Conservation (phyloP, 2,797 vertebrate species). For the Xerus rutilus region DNA sequence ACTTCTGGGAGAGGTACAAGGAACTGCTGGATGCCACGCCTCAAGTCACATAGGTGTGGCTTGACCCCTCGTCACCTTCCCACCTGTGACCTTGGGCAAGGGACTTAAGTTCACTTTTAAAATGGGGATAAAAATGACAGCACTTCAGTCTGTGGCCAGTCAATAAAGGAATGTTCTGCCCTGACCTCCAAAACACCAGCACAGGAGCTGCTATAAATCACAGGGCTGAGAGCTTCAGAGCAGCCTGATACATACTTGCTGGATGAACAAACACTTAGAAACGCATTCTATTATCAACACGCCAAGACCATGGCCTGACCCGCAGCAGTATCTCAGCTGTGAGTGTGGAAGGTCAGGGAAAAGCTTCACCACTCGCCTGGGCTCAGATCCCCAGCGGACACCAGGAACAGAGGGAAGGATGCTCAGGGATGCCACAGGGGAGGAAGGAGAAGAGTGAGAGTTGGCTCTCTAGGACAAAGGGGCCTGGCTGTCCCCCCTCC, state of each 20-base stretch:
- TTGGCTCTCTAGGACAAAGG: constrained; percentile 55
- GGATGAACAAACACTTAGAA: background rate
- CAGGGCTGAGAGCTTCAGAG: background rate
- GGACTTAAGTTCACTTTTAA: background rate
- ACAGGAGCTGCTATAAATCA: background rate
- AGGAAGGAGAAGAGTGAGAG: background rate
- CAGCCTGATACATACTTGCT: background rate
- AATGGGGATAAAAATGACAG: background rate
- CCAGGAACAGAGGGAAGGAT: background rate
- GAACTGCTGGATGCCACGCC: fast-evolving
- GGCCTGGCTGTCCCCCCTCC: background rate
- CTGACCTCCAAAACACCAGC: background rate
- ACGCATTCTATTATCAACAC: background rate
- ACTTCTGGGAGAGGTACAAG: background rate
- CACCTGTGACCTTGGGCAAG: background rate
- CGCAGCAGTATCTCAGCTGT: fast-evolving
- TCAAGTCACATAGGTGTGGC: background rate
- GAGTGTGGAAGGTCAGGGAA: background rate
- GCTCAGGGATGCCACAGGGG: background rate
- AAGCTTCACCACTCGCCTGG: background rate
- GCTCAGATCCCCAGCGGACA: background rate
- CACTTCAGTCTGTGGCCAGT: background rate
- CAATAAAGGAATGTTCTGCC: fast-evolving
- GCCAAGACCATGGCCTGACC: background rate
- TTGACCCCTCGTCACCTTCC: background rate